Conservation (phyloP, 1,140 invertebrate species). For the Drosophila truncata region DNA sequence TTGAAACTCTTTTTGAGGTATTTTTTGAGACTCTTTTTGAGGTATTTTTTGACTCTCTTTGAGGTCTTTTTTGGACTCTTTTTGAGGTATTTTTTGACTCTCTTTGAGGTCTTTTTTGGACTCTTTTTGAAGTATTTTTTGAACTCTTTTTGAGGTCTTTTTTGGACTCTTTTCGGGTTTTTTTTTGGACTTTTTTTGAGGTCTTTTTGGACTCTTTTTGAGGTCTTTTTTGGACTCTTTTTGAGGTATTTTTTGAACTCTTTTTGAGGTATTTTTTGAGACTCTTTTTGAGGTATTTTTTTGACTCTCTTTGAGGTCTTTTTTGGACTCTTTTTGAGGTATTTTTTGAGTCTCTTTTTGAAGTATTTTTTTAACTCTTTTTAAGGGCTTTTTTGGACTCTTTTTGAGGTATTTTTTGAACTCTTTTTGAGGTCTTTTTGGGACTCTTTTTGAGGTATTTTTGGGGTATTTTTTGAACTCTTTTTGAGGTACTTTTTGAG, state of each 20-base stretch:
- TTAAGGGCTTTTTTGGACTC: too few relatives aligned
- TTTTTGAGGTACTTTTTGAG: conserved; percentile 16
- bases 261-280: too few relatives aligned
- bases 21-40: background rate
- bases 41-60: conserved; percentile 32
- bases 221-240: too few relatives aligned
- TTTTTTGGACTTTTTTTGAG: background rate
- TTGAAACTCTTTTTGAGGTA: conserved; percentile 15
- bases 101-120: too few relatives aligned
- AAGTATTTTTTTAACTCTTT: too few relatives aligned
- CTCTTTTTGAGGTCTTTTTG: too few relatives aligned
- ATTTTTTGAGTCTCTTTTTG: conserved; percentile 34
- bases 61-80: too few relatives aligned
- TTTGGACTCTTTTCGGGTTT: too few relatives aligned
- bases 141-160: conserved; percentile 22
- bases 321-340: background rate
- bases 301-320: too few relatives aligned
- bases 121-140: conserved; percentile 18
- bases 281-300: too few relatives aligned
- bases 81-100: conserved; percentile 17
- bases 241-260: conserved; percentile 23
- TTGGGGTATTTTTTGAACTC: background rate
- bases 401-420: conserved; percentile 23
- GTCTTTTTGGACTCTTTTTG: conserved; percentile 34
- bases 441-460: background rate